Conservation (phyloP, 2,113 vertebrate species). For the Psittacus erithacus region DNA sequence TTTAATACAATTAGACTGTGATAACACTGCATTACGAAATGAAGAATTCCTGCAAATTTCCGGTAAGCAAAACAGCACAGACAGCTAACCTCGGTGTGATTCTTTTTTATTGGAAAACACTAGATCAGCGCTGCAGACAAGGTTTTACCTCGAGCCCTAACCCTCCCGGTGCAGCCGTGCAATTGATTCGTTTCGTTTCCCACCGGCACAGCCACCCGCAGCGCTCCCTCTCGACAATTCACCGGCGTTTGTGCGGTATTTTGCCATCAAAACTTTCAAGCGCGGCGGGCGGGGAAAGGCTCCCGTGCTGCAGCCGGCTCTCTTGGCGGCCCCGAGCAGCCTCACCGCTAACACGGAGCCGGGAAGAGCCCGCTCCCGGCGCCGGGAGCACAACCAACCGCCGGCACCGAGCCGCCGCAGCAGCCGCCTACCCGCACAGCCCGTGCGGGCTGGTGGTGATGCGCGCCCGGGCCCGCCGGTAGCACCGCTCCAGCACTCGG, state of each 20-base stretch:
- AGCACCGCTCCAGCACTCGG: background rate
- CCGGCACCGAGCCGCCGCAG: background rate
- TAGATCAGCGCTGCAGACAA: background rate
- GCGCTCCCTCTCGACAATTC: background rate
- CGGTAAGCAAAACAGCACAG: background rate
- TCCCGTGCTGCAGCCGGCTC: background rate
- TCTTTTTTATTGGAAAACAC: constrained; percentile 20
- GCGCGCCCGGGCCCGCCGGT: background rate
- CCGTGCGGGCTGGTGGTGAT: background rate
- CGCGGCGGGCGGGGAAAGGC: background rate
- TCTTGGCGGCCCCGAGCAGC: background rate
- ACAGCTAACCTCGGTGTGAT: background rate
- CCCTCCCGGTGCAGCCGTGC: background rate
- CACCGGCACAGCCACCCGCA: background rate
- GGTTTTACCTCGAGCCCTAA: background rate
- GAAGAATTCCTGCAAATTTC: background rate
- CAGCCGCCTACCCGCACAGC: background rate
- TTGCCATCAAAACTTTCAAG: background rate
- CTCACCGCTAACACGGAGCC: background rate
- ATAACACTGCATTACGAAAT: background rate
- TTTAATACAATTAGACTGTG: background rate
- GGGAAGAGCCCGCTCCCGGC: background rate
- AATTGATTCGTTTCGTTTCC: background rate
- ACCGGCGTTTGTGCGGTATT: background rate
- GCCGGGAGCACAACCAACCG: background rate